phyloP scores from a whole-genome alignment of 2,113 vertebrate species.

The Notiomystis cincta region DNA sequence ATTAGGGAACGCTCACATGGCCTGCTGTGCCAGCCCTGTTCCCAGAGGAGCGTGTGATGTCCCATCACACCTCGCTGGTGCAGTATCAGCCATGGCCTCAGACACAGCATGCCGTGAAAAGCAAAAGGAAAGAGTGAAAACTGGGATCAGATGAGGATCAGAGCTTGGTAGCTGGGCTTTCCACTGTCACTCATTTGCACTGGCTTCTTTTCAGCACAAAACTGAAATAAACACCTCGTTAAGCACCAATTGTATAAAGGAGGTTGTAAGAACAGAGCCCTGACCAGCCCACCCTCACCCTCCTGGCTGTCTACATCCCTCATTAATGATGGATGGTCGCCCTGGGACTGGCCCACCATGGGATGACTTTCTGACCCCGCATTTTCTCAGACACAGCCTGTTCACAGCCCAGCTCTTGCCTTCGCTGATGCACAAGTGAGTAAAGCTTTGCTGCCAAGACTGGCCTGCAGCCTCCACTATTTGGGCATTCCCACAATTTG shows the following conservation, averaged over 20 bases:
- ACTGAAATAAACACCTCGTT: conserved; percentile 3
- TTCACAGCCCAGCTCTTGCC: neutral
- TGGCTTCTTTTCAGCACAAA: conserved; percentile 25
- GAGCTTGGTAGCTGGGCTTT: neutral
- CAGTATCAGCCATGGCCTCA: neutral
- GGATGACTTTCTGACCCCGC: neutral
- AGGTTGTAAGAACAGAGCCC: neutral
- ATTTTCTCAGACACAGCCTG: neutral
- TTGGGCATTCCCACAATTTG: neutral
- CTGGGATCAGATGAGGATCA: neutral
- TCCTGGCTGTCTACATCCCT: neutral
- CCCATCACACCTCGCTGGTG: neutral
- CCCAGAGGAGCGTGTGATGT: neutral
- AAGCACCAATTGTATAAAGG: neutral
- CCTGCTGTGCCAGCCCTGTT: neutral
- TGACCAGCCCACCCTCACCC: neutral
- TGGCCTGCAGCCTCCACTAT: neutral
- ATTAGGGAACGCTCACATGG: neutral
- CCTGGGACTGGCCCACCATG: neutral
- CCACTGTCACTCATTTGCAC: neutral
- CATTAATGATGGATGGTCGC: neutral
- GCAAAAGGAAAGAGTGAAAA: neutral
- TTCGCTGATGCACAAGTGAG: neutral
- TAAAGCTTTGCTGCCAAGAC: neutral
- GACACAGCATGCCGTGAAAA: neutral